These are phyloP conservation scores for Clivina fossor DNA, from an alignment of 2,888 invertebrate genomes.

Conservation along the genomic window DNA sequence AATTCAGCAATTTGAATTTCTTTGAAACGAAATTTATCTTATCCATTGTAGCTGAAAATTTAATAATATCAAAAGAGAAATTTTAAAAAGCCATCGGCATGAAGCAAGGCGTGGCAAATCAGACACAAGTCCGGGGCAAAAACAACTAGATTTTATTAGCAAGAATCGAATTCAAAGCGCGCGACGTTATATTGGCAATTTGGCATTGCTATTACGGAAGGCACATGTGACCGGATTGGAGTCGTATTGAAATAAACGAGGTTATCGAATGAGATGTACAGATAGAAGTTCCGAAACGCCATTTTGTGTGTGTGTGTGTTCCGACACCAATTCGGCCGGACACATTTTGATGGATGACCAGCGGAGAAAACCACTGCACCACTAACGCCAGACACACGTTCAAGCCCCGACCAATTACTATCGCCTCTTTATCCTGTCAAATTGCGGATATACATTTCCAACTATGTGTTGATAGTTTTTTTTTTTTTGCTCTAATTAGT, in stretches of 20 bases:
- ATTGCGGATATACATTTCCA: too few species aligned
- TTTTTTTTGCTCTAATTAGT: neutral
- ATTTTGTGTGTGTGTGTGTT: constrained; percentile 31
- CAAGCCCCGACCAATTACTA: too few species aligned
- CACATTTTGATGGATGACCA: constrained; percentile 28
- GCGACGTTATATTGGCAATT: constrained; percentile 38
- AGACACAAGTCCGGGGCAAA: too few species aligned
- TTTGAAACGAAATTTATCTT: too few species aligned
- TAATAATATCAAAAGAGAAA: too few species aligned
- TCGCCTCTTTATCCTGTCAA: too few species aligned
- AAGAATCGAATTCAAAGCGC: constrained; percentile 18
- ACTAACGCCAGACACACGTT: too few species aligned
- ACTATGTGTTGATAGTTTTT: too few species aligned
- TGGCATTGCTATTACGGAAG: constrained; percentile 37
- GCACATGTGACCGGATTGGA: constrained; percentile 39
- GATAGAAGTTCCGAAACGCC: constrained; percentile 30
- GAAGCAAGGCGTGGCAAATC: too few species aligned
- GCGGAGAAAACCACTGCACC: constrained; percentile 22
- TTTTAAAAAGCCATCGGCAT: too few species aligned
- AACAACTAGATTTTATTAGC: constrained; percentile 27
- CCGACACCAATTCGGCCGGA: constrained; percentile 30
- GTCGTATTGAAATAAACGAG: constrained; percentile 41
- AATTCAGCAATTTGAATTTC: too few species aligned
- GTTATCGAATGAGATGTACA: constrained; percentile 39
- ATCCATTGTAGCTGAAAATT: too few species aligned